Evolutionary conservation across 1,140 invertebrate genomes (phyloP).

Genomic region (Papilio dardanus): DNA sequence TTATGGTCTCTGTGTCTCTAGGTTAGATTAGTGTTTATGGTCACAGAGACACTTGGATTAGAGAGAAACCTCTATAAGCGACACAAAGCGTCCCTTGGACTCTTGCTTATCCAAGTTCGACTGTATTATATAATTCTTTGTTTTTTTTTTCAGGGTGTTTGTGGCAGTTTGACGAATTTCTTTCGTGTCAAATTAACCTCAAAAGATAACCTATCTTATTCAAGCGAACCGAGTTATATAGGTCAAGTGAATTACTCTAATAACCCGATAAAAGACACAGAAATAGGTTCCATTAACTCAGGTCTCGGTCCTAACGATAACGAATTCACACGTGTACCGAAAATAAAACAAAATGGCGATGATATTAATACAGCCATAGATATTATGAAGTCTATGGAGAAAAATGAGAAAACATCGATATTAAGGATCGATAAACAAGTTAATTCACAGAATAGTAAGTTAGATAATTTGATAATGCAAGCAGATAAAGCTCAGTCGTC

Average conservation of each 20-base stretch:
- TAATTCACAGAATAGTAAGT: slow-evolving; percentile 84
- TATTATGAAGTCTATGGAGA: slow-evolving; percentile 75
- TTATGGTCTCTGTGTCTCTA: too few species aligned
- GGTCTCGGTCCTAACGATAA: slow-evolving; percentile 72
- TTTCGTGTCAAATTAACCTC: slow-evolving; percentile 83
- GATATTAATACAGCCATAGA: slow-evolving; percentile 78
- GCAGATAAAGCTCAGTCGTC: slow-evolving; percentile 86
- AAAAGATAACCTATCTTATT: slow-evolving; percentile 77
- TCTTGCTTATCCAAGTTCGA: too few species aligned
- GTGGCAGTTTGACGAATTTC: slow-evolving; percentile 85
- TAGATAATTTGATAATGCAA: slow-evolving; percentile 85
- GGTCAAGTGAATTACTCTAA: slow-evolving; percentile 75
- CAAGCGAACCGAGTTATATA: slow-evolving; percentile 75
- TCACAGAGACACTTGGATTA: too few species aligned
- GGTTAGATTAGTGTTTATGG: too few species aligned
- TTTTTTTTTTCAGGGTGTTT: slow-evolving; percentile 83
- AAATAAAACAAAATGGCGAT: slow-evolving; percentile 56
- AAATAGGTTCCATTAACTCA: slow-evolving; percentile 64
- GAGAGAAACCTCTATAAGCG: too few species aligned
- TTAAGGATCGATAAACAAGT: slow-evolving; percentile 74
- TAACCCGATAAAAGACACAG: slow-evolving; percentile 53
- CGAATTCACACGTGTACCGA: slow-evolving; percentile 61
- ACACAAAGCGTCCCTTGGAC: too few species aligned
- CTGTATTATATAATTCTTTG: not conserved
- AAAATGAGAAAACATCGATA: slow-evolving; percentile 54